phyloP scores from a whole-genome alignment of 35 echinoderm and acorn worm genomes.

The Apostichopus californicus region DNA sequence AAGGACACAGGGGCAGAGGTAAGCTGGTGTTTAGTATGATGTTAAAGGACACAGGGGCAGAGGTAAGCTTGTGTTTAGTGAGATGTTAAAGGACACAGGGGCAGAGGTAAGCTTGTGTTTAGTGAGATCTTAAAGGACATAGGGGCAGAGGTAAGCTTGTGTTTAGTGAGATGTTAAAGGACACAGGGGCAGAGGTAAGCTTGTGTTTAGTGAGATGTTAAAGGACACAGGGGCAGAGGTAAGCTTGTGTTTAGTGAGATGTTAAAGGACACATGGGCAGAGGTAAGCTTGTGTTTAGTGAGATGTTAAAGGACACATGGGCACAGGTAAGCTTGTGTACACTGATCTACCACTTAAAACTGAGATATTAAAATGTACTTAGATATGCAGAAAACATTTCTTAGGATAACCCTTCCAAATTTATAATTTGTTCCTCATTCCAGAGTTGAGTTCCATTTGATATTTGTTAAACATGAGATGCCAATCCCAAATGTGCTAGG shows the following conservation, averaged over 20 bases:
- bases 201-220: slow-evolving; percentile 69
- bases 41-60: slow-evolving; percentile 31
- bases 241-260: slow-evolving; percentile 71
- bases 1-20: slow-evolving; percentile 41
- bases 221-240: slow-evolving; percentile 41
- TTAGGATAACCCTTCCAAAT: too few relatives aligned
- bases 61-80: slow-evolving; percentile 72
- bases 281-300: too few relatives aligned
- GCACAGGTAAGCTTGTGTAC: slow-evolving; percentile 19
- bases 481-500: too few relatives aligned
- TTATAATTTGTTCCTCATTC: too few relatives aligned
- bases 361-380: too few relatives aligned
- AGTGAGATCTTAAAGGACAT: slow-evolving; percentile 63
- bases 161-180: slow-evolving; percentile 67
- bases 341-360: too few relatives aligned
- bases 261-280: slow-evolving; percentile 30
- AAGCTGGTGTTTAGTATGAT: slow-evolving; percentile 68
- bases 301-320: slow-evolving; percentile 40
- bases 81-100: slow-evolving; percentile 42
- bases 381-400: too few relatives aligned
- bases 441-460: too few relatives aligned
- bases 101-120: slow-evolving; percentile 61
- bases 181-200: neutral
- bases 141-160: slow-evolving; percentile 42
- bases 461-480: too few relatives aligned